Evolutionary conservation across 2,888 invertebrate species (phyloP), one percentile per base, ranked within the genome.

Genomic region (Calameuta filiformis): DNA sequence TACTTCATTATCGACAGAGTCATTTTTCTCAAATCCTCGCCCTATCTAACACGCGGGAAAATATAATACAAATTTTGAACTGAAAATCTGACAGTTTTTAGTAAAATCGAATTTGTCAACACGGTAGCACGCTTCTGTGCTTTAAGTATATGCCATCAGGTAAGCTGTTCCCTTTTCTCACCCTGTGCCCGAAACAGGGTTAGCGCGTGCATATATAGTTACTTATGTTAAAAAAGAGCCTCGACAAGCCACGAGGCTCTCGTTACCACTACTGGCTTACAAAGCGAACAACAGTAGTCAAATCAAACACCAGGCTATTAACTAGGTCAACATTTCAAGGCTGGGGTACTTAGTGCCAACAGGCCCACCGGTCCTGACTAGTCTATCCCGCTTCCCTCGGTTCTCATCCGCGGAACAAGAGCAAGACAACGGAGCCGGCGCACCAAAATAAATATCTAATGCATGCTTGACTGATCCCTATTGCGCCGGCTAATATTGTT

Each of bases 221-320:
- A 75, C 56, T 68, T 56, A 30, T 56, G 33, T 15, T 35, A 80
- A 34, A 35, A 33, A 75, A 77, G 71, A 77, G 81, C 56, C 79
- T 81, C 79, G 68, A 37, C 78, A 75, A 75, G 77, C 37, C 37
- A 74, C 31, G 73, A 35, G 69, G 73, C 80, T 86, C 85, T 83
- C 83, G 81, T 86, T 87, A 86, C 83, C 75, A 79, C 81, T 74
- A 82, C 83, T 82, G 79, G 83, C 85, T 86, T 87, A 87, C 84
- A 79, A 84, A 82, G 81, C 78, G 79, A 84, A 89, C 86, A 87
- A 88, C 89, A 88, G 89, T 88, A 89, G 88, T 89, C 89, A 89
- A 89, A 89, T 90, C 90, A 90, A 90, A 90, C 89, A 90, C 81
- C 85, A 85, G 83, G 89, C 90, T 90, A 90, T 90, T 90, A 90